Conservation (phyloP, 2,888 invertebrate species). For the Rhabditoides inermis region DNA sequence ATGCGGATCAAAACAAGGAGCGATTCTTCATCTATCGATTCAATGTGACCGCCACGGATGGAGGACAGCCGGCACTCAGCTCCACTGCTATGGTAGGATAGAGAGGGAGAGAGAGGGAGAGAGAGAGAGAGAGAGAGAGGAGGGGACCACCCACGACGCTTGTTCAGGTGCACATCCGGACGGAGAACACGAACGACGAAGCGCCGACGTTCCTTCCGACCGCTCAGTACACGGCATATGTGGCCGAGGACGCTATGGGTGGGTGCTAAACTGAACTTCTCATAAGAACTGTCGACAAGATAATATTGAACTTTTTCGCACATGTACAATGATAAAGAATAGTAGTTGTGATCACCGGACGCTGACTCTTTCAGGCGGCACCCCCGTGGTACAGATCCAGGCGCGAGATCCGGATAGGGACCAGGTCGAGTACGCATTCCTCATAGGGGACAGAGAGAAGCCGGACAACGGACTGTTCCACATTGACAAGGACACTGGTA, state of each 20-base stretch:
- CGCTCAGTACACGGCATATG: constrained; percentile 40
- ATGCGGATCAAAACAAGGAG: constrained; percentile 76
- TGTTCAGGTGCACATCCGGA: constrained; percentile 51
- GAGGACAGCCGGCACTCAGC: constrained; percentile 48
- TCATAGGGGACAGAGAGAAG: too few relatives aligned
- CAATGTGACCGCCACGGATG: constrained; percentile 54
- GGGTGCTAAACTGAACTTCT: too few relatives aligned
- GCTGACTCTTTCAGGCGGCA: too few relatives aligned
- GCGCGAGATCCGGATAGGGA: constrained; percentile 45
- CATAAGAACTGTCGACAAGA: too few relatives aligned
- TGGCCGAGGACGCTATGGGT: constrained; percentile 51
- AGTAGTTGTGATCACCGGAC: too few relatives aligned
- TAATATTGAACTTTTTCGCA: too few relatives aligned
- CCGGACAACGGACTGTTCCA: constrained; percentile 35
- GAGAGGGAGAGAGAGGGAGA: neutral
- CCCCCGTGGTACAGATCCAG: constrained; percentile 43
- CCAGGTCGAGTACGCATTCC: constrained; percentile 38
- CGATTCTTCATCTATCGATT: constrained; percentile 54
- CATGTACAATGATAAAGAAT: too few relatives aligned
- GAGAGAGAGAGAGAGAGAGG: constrained; percentile 6
- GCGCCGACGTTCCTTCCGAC: constrained; percentile 48
- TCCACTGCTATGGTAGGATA: constrained; percentile 51
- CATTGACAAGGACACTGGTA: constrained; percentile 48
- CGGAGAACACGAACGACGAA: constrained; percentile 57
- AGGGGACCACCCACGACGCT: neutral